Conservation (phyloP, 2,797 vertebrate species). For the Notolabrus celidotus region DNA sequence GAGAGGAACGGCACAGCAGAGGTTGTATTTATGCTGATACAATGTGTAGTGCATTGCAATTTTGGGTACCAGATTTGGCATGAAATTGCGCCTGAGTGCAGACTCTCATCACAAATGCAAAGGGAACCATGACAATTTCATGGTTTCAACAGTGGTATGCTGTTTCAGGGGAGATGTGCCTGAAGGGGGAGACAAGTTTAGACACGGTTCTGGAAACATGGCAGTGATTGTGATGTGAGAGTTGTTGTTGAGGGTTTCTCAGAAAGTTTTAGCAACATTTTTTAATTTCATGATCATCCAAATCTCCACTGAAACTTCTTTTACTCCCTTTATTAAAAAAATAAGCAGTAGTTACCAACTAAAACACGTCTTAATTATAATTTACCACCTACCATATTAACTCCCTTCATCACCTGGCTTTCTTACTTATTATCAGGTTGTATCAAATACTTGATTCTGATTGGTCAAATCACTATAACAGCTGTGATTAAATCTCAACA, state of each 20-base stretch:
- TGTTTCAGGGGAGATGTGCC: constrained; percentile 1
- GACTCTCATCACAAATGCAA: constrained; percentile 28
- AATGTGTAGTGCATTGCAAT: constrained; percentile 13
- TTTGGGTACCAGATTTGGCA: constrained; percentile 23
- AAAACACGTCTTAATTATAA: no score
- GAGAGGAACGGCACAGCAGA: constrained; percentile 25
- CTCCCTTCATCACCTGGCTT: no score
- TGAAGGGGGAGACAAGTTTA: constrained; percentile 4
- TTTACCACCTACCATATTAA: no score
- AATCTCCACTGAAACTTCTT: no score
- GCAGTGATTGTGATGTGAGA: constrained; percentile 8
- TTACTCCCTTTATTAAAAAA: no score
- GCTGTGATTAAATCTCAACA: no score
- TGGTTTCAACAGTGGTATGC: constrained; percentile 14
- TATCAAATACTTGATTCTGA: no score
- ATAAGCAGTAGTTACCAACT: no score
- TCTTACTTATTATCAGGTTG: no score
- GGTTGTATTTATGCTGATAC: constrained; percentile 45
- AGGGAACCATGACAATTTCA: constrained; percentile 5
- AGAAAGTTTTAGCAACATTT: no score
- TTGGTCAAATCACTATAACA: no score
- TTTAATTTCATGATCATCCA: no score
- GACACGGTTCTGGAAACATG: constrained; percentile 2
- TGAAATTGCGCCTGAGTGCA: constrained; percentile 28
- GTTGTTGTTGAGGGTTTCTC: background rate